phyloP scores from a whole-genome alignment of 2,797 vertebrate genomes.

The Heteromormyrus szaboi region DNA sequence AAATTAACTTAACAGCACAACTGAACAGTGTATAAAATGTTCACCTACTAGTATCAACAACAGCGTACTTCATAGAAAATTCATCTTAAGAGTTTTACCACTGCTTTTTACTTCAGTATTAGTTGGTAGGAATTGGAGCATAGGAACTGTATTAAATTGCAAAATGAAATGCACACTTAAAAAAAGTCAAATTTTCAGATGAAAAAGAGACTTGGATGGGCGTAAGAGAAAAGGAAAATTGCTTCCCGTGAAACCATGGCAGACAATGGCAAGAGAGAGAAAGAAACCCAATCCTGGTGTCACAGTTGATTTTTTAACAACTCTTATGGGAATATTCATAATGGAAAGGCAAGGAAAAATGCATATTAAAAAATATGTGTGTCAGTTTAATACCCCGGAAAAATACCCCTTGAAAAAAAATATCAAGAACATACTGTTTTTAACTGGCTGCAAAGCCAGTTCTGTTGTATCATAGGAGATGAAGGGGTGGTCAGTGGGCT shows the following conservation, averaged over 20 bases:
- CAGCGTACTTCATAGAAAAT: neutral
- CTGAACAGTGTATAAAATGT: neutral
- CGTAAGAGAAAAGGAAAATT: neutral
- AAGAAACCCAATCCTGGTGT: neutral
- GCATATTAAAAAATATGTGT: neutral
- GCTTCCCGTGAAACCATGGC: neutral
- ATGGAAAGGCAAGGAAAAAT: neutral
- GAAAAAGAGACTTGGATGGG: neutral
- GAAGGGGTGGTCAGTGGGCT: slow-evolving; percentile 36
- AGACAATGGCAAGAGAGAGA: neutral
- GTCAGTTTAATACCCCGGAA: no score
- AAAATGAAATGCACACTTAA: neutral
- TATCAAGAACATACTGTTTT: slow-evolving; percentile 49
- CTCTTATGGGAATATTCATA: neutral
- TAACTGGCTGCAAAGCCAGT: slow-evolving; percentile 39
- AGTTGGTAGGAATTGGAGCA: neutral
- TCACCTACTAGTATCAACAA: neutral
- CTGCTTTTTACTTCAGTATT: neutral
- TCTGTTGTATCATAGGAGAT: slow-evolving; percentile 25
- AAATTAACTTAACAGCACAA: neutral
- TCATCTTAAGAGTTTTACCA: neutral
- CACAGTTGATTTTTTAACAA: neutral
- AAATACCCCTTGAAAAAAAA: no score
- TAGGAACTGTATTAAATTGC: neutral
- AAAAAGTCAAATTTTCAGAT: neutral